Conservation (phyloP, 2,113 vertebrate genomes). For the Grallaria varia region DNA sequence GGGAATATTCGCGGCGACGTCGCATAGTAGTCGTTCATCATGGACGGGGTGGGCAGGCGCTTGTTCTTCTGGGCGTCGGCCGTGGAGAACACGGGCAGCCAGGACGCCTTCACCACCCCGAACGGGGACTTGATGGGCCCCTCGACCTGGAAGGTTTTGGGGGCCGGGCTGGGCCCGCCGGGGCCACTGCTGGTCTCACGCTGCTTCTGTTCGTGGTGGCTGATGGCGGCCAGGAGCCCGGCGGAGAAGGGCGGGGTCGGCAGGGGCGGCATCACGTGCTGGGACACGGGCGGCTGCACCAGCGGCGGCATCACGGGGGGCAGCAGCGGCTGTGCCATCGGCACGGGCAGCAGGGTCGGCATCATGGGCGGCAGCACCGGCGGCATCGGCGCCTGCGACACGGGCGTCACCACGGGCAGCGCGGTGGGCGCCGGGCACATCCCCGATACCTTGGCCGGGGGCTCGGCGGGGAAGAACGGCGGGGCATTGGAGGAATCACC, state of each 20-base stretch:
- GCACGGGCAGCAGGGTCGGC: conserved; percentile 18
- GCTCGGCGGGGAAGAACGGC: conserved; percentile 63
- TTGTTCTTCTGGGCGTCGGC: conserved; percentile 72
- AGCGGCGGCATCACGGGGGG: conserved; percentile 44
- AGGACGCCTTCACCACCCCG: conserved; percentile 78
- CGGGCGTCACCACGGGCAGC: conserved; percentile 57
- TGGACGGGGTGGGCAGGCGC: conserved; percentile 81
- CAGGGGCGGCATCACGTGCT: conserved; percentile 44
- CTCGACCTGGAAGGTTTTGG: conserved; percentile 53
- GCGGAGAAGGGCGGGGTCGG: conserved; percentile 61
- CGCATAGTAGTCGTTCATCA: conserved; percentile 95
- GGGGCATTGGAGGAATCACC: conserved; percentile 36
- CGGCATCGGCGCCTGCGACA: conserved; percentile 5
- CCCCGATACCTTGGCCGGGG: conserved; percentile 58
- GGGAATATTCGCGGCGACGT: conserved; percentile 89
- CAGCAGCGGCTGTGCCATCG: conserved; percentile 62
- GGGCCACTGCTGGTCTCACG: neutral
- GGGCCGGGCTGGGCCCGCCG: neutral
- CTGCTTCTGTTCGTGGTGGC: conserved; percentile 47
- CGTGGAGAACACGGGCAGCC: conserved; percentile 72
- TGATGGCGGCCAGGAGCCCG: conserved; percentile 56
- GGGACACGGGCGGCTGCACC: conserved; percentile 5
- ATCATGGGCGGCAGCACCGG: conserved; percentile 43
- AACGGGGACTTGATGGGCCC: conserved; percentile 74
- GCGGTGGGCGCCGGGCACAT: conserved; percentile 44